Base-by-base conservation (phyloP, 2,888 invertebrate species). In the Melanotus villosus region DNA sequence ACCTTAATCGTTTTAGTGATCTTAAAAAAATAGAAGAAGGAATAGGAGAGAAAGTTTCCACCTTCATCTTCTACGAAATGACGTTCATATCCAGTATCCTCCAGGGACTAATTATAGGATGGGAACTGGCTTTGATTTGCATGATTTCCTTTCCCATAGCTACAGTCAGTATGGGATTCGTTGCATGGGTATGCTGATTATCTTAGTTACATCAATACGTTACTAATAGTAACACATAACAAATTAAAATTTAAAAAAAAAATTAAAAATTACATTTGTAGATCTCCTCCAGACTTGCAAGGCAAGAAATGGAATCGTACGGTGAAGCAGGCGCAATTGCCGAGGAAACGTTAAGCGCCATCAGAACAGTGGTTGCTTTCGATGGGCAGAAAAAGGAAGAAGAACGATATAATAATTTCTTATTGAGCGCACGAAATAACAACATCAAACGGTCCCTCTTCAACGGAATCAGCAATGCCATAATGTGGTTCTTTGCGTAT, bases 111-210 rank as follows among this genome's bases (percentile, higher is more conserved):
- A 80, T 88, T 1, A 90, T 90, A 79, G 95, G 95, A 5, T 96
- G 95, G 95, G 89, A 94, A 80, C 83, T 96, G 34, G 91, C 95
- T 0, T 84, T 95, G 10, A 89, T 95, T 0, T 93, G 93, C 73
- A 84, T 94, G 38, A 87, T 90, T 62, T 90, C 92, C 21, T 89
- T 92, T 70, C 94, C 94, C 0, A 85, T 92, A 0, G 89, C 93
- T 0, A 84, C 90, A 38, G 81, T 89, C 2, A 86, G 91, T 0
- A 90, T 92, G 41, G 89, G 89, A 6, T 77, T 91, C n/a, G 89
- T 93, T 72, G 88, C 89, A 43, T 84, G 89, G 83, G 91, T 90
- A 83, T 23, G 52, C n/a, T n/a, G n/a, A n/a, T n/a, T n/a, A n/a
- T n/a, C n/a, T n/a, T n/a, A n/a, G n/a, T n/a, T n/a, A n/a, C n/a